Conservation (phyloP, 35 echinoderm and acorn worm genomes). For the Stichopus chloronotus region DNA sequence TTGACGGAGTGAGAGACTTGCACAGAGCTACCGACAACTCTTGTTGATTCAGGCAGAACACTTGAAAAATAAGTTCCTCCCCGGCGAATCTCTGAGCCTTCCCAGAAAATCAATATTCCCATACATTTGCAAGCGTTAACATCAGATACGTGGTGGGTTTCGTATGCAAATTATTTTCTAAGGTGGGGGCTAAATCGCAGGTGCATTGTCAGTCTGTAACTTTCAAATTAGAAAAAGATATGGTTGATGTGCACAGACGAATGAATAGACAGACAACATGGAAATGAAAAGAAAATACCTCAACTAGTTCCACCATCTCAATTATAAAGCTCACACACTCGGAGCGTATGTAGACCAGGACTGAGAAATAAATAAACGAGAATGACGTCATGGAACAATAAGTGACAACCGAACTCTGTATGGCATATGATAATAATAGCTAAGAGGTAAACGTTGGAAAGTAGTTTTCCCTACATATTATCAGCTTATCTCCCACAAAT, state of each 20-base stretch:
- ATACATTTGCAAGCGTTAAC: constrained; percentile 4
- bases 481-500: too few species aligned
- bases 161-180: constrained; percentile 25
- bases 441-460: too few species aligned
- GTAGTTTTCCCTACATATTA: too few species aligned
- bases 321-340: too few species aligned
- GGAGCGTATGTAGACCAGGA: too few species aligned
- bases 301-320: too few species aligned
- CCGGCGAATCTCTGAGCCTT: constrained; percentile 11
- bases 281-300: too few species aligned
- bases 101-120: not conserved
- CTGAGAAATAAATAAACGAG: too few species aligned
- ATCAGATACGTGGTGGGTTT: constrained; percentile 18
- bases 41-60: constrained; percentile 52
- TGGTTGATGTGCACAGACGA: constrained; percentile 1
- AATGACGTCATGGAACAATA: too few species aligned
- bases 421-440: too few species aligned
- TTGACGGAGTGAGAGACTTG: not conserved
- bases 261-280: not conserved
- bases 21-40: not conserved
- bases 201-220: constrained; percentile 6
- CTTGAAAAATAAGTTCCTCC: constrained; percentile 44
- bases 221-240: not conserved
- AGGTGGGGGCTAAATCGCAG: constrained; percentile 26
- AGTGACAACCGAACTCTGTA: too few species aligned